These are phyloP conservation scores for Graphium colonna DNA, from an alignment of 2,888 invertebrate genomes.

Conservation along the genomic window DNA sequence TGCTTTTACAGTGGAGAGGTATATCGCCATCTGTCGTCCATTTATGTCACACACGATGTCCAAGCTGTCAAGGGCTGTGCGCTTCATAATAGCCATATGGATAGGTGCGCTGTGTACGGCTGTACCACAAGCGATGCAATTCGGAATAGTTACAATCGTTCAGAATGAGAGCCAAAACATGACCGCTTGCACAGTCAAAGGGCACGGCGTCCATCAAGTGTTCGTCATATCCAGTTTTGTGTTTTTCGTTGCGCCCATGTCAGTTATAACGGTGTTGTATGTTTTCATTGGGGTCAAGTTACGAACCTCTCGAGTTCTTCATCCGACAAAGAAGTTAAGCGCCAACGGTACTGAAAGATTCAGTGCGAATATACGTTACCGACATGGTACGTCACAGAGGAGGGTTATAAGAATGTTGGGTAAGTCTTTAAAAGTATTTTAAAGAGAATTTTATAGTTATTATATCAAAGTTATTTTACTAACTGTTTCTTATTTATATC, in stretches of 20 bases:
- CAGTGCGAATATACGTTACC: slow-evolving; percentile 63
- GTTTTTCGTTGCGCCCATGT: slow-evolving; percentile 94
- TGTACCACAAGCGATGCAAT: slow-evolving; percentile 89
- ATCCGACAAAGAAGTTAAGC: slow-evolving; percentile 77
- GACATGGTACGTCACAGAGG: slow-evolving; percentile 78
- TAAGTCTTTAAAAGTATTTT: slow-evolving; percentile 78
- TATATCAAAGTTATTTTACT: neutral
- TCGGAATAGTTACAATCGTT: slow-evolving; percentile 82
- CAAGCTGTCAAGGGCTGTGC: slow-evolving; percentile 89
- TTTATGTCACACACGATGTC: slow-evolving; percentile 91
- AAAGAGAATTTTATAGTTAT: too few species aligned
- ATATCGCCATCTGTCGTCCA: slow-evolving; percentile 92
- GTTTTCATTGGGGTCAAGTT: slow-evolving; percentile 87
- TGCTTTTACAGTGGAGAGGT: slow-evolving; percentile 93
- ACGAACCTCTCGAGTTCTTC: slow-evolving; percentile 82
- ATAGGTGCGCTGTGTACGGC: slow-evolving; percentile 86
- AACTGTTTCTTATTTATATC: too few species aligned
- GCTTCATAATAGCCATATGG: slow-evolving; percentile 89
- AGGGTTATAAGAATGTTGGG: slow-evolving; percentile 90
- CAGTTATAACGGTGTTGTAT: slow-evolving; percentile 90
- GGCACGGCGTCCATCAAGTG: slow-evolving; percentile 82
- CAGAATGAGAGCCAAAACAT: slow-evolving; percentile 59
- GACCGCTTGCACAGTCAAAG: slow-evolving; percentile 80
- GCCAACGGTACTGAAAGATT: slow-evolving; percentile 65
- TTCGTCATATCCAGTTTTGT: slow-evolving; percentile 90